Percentiles rank a stretch among this genome's conserved stretches.
These are phyloP conservation scores for Tolmerus cingulatus DNA, from an alignment of 2,888 invertebrate species.

Conservation along the genomic window DNA sequence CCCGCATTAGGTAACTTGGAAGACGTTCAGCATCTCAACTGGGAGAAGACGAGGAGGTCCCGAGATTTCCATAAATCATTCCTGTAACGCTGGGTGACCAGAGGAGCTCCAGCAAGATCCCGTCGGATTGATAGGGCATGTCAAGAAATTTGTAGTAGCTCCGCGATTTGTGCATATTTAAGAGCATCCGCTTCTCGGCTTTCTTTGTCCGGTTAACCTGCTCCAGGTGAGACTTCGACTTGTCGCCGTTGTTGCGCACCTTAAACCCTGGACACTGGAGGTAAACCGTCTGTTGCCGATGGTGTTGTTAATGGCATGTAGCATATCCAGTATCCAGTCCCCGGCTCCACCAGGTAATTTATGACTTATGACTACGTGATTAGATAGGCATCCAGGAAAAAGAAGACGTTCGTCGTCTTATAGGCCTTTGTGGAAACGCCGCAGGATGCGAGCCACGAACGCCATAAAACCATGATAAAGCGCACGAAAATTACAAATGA, in stretches of 20 bases:
- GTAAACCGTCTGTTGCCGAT: not conserved
- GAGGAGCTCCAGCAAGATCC: not conserved
- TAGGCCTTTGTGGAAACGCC: not conserved
- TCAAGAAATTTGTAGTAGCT: conserved; percentile 38
- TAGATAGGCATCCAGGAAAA: not conserved
- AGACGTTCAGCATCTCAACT: not conserved
- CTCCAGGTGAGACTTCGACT: not conserved
- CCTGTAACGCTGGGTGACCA: not conserved
- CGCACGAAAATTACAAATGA: conserved; percentile 8
- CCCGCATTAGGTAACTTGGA: conserved; percentile 16
- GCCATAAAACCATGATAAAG: not conserved
- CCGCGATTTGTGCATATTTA: conserved; percentile 5
- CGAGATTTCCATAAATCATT: conserved; percentile 34
- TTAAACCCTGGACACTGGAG: not conserved
- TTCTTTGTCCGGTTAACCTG: not conserved
- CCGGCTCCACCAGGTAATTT: not conserved
- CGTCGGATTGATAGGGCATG: conserved; percentile 31
- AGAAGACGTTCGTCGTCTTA: not conserved
- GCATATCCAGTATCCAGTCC: not conserved
- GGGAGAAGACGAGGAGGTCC: not conserved
- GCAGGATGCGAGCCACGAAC: not conserved
- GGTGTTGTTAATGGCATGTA: not conserved
- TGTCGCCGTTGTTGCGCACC: not conserved
- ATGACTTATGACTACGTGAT: conserved; percentile 2
- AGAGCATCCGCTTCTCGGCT: not conserved